Evolutionary conservation across 1,140 invertebrate species (phyloP), one percentile per base, ranked within the genome.

Genomic region (Geopemphigus sp.): DNA sequence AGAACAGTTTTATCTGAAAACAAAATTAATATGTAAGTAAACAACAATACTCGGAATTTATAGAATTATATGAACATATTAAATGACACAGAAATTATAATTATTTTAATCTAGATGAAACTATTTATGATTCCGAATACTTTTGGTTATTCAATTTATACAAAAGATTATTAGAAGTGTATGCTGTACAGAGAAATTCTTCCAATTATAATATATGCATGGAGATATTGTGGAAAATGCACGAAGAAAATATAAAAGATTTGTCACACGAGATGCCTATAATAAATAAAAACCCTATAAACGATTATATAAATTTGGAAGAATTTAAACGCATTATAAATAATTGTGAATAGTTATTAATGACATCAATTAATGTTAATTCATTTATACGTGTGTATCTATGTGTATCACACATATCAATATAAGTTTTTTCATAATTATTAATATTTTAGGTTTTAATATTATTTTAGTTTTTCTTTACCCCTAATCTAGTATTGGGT

Each of bases 101-200:
- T 22, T 73, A 54, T 73, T 74, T 29, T 59, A 29, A 45, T 74
- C 5, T 22, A 74, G 72, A 47, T 45, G 6, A 59, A 59, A 45
- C 24, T 39, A 59, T 10, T 11, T 74, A 39, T 45, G 72, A 29
- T 45, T 15, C 12, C 11, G 54, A 74, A 1, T 59, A 74, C 56
- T 59, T 32, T 11, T 32, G 56, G 8, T n/a, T 74, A 17, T 15
- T 45, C 4, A 17, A 59, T 45, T 54, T 22, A 57, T 56, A n/a
- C n/a, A 4, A 45, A 59, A 54, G n/a, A 57, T 19, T 74, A 11
- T n/a, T 1, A 54, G 5, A 4, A n/a, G 53, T 73, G 2, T 57
- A 39, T 57, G 11, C 0, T 0, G 17, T n/a, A 73, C 17, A 24
- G 5, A 14, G n/a, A 29, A 39, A 56, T 32, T 8, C 19, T 29